phyloP scores from a whole-genome alignment of 2,113 vertebrate species.

The Merops nubicus region DNA sequence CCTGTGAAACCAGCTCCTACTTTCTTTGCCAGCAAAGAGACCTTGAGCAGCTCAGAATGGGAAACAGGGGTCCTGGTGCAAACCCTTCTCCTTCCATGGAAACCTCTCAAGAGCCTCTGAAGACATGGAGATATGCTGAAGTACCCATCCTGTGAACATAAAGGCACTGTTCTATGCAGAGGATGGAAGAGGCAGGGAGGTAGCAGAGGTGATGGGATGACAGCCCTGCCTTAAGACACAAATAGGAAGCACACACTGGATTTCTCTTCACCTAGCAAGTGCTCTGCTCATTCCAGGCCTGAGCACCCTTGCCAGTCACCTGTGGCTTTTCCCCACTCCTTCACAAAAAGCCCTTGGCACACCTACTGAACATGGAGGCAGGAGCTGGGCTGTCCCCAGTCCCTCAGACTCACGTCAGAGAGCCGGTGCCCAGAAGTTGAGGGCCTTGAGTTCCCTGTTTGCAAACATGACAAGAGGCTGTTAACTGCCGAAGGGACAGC shows the following conservation, averaged over 20 bases:
- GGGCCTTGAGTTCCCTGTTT: background rate
- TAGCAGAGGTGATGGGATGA: background rate
- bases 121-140: fast-evolving
- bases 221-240: background rate
- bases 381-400: background rate
- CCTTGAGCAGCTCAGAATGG: background rate
- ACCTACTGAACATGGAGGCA: background rate
- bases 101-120: background rate
- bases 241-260: background rate
- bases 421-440: background rate
- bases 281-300: background rate
- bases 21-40: background rate
- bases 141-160: background rate
- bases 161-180: background rate
- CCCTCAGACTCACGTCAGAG: fast-evolving
- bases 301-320: background rate
- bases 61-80: background rate
- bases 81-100: background rate
- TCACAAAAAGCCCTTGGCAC: background rate
- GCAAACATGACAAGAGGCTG: background rate
- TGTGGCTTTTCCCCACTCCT: background rate
- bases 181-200: background rate
- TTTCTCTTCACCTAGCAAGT: background rate
- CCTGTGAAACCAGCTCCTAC: background rate
- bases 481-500: background rate